Percentiles rank a stretch among this genome's conserved stretches.
phyloP scores from a whole-genome alignment of 2,888 invertebrate genomes.

The Chymomyza caudatula region DNA sequence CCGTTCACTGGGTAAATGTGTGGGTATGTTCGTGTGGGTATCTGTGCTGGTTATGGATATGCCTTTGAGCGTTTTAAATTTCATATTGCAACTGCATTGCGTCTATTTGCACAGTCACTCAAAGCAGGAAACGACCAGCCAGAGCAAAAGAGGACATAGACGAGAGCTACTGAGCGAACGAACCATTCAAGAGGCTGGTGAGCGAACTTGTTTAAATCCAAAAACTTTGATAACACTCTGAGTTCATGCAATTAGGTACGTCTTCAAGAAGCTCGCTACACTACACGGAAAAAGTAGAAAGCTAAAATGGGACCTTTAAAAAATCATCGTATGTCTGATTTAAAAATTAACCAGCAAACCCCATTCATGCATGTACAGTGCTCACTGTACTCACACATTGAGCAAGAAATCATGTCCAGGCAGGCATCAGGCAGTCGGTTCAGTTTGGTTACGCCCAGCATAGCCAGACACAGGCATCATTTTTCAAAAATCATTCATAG shows the following conservation, averaged over 20 bases:
- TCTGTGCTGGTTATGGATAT: slow-evolving; percentile 62
- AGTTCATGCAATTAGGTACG: neutral
- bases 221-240: slow-evolving; percentile 27
- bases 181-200: neutral
- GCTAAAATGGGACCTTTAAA: slow-evolving; percentile 9
- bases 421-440: neutral
- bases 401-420: neutral
- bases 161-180: neutral
- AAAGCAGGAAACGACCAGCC: slow-evolving; percentile 6
- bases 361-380: neutral
- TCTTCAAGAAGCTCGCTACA: neutral
- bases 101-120: slow-evolving; percentile 24
- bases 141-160: neutral
- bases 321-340: neutral
- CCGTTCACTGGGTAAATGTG: neutral
- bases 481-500: slow-evolving; percentile 70
- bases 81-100: slow-evolving; percentile 67
- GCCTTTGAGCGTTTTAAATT: slow-evolving; percentile 72
- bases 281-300: slow-evolving; percentile 11
- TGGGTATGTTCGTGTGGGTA: neutral
- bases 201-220: slow-evolving; percentile 45
- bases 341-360: neutral
- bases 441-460: neutral
- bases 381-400: neutral
- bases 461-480: slow-evolving; percentile 30